Conservation (phyloP, 1,140 invertebrate species). For the Hypothenemus hampei region DNA sequence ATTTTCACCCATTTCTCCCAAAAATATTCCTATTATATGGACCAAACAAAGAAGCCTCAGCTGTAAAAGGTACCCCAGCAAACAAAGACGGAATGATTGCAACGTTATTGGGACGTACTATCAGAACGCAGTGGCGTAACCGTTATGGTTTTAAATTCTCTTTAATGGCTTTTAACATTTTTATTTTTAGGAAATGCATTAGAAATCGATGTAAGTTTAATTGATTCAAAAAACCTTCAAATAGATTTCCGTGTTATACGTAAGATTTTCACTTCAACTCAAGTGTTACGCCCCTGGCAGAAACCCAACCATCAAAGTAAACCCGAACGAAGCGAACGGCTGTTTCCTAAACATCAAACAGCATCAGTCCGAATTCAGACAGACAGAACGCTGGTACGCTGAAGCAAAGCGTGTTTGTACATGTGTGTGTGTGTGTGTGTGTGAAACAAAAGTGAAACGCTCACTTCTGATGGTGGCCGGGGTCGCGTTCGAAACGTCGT, state of each 20-base stretch:
- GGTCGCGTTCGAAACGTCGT: conserved; percentile 8
- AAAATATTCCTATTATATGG: too few species aligned
- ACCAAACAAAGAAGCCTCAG: conserved; percentile 10
- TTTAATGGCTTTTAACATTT: too few species aligned
- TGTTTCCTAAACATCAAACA: conserved; percentile 5
- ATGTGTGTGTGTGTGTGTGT: too few species aligned
- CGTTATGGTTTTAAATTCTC: too few species aligned
- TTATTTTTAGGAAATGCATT: too few species aligned
- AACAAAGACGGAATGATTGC: conserved; percentile 3
- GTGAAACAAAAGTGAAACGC: neutral
- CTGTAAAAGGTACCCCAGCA: conserved; percentile 1
- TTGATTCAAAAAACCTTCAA: too few species aligned
- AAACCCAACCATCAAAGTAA: neutral
- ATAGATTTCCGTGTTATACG: too few species aligned
- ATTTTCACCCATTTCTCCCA: too few species aligned
- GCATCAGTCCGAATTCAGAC: conserved; percentile 11
- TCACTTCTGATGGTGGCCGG: neutral
- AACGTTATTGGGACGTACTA: neutral
- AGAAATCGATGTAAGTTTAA: too few species aligned
- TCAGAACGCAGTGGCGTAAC: neutral
- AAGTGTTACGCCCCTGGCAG: neutral
- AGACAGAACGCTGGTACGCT: neutral
- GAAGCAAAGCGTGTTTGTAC: neutral
- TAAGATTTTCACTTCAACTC: too few species aligned
- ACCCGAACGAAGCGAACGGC: neutral